phyloP scores from a whole-genome alignment of 2,113 vertebrate genomes.

The Lepus timidus region DNA sequence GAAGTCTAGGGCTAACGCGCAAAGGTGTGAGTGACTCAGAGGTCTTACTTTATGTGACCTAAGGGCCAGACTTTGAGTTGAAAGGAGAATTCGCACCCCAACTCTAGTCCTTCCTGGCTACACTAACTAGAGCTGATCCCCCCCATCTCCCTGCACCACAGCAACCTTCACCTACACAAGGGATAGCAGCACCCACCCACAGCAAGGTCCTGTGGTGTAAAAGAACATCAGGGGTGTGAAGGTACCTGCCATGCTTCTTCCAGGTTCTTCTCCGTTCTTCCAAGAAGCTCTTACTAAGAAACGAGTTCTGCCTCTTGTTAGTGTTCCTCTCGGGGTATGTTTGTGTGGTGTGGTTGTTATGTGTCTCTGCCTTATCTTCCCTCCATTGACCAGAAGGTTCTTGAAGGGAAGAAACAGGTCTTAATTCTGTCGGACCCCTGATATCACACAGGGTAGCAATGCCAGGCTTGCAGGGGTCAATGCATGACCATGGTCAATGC shows the following conservation, averaged over 20 bases:
- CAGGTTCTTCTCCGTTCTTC: not conserved
- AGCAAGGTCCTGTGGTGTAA: accelerated
- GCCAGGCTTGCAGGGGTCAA: not conserved
- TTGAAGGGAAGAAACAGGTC: not conserved
- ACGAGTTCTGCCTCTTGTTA: not conserved
- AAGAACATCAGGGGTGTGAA: accelerated
- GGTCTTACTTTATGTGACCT: not conserved
- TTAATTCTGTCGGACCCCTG: not conserved
- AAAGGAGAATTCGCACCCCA: not conserved
- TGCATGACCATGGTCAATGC: no score
- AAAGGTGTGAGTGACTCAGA: not conserved
- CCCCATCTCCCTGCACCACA: not conserved
- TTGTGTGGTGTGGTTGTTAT: not conserved
- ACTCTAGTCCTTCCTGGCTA: not conserved
- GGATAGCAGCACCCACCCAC: no score
- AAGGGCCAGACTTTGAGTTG: not conserved
- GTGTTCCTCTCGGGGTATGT: not conserved
- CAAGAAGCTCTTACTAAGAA: not conserved
- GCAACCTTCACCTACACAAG: not conserved
- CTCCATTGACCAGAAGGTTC: not conserved
- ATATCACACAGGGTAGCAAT: not conserved
- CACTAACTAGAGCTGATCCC: not conserved
- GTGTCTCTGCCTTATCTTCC: not conserved
- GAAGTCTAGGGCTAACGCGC: not conserved
- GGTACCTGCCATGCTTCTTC: not conserved